Conservation (phyloP, 2,113 vertebrate species). For the Burhinus oedicnemus region DNA sequence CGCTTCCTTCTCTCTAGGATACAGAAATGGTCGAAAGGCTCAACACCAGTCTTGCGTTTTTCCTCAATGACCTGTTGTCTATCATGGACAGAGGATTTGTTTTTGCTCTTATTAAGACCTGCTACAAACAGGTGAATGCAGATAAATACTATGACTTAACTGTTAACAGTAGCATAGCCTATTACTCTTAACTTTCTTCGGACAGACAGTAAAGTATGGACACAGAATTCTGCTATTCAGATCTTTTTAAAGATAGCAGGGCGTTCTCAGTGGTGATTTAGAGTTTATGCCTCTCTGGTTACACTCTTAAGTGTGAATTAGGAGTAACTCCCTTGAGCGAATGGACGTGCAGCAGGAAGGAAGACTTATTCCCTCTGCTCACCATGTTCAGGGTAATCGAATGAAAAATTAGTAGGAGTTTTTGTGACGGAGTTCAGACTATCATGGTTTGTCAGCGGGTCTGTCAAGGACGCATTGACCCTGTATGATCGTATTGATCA, state of each 20-base stretch:
- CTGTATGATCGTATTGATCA: neutral
- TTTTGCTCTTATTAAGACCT: slow-evolving; percentile 89
- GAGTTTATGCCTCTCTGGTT: neutral
- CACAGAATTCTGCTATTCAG: neutral
- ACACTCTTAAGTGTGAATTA: neutral
- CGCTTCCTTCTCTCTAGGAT: slow-evolving; percentile 78
- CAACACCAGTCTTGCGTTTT: slow-evolving; percentile 95
- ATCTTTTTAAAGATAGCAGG: neutral
- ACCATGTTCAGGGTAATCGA: neutral
- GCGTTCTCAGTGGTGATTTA: neutral
- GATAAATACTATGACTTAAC: neutral
- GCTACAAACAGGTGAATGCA: slow-evolving; percentile 93
- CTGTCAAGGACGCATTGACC: neutral
- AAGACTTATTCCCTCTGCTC: neutral
- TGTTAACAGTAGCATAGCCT: neutral
- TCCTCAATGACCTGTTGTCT: slow-evolving; percentile 95
- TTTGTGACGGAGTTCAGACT: neutral
- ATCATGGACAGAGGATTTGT: slow-evolving; percentile 99
- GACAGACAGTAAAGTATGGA: neutral
- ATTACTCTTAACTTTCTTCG: neutral
- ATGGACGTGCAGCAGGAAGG: neutral
- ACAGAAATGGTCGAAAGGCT: slow-evolving; percentile 96
- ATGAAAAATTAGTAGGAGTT: neutral
- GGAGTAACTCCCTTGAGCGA: neutral
- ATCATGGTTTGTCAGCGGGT: rapidly evolving